Conservation (phyloP, 1,140 invertebrate species). For the Drosophila nigromelanica region DNA sequence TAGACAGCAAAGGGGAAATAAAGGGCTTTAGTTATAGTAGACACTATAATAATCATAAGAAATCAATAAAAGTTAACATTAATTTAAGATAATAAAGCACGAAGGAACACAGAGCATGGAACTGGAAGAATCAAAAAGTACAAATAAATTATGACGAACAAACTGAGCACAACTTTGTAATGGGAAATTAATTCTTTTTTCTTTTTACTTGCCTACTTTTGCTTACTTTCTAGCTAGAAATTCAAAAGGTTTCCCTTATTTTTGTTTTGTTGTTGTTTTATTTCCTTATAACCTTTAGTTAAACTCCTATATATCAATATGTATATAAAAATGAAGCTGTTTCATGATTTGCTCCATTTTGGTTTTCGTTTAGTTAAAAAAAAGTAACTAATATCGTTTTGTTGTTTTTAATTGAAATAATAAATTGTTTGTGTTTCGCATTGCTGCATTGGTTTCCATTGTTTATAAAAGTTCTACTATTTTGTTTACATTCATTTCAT, state of each 20-base stretch:
- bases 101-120: slow-evolving; percentile 26
- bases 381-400: slow-evolving; percentile 65
- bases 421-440: slow-evolving; percentile 40
- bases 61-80: slow-evolving; percentile 30
- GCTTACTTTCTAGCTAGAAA: slow-evolving; percentile 68
- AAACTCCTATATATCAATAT: slow-evolving; percentile 47
- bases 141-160: slow-evolving; percentile 1
- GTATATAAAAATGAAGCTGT: slow-evolving; percentile 14
- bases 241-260: slow-evolving; percentile 38
- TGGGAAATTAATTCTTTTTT: background rate
- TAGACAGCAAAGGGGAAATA: slow-evolving; percentile 52
- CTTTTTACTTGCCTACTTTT: slow-evolving; percentile 18
- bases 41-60: slow-evolving; percentile 35
- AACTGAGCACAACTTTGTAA: slow-evolving; percentile 6
- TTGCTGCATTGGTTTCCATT: slow-evolving; percentile 32
- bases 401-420: slow-evolving; percentile 63
- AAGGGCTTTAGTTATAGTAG: slow-evolving; percentile 32
- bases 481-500: slow-evolving; percentile 35
- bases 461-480: slow-evolving; percentile 52
- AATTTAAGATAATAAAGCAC: slow-evolving; percentile 3
- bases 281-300: slow-evolving; percentile 48
- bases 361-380: slow-evolving; percentile 28
- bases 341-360: slow-evolving; percentile 29
- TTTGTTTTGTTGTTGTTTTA: slow-evolving; percentile 8
- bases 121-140: slow-evolving; percentile 6